These are phyloP conservation scores for Miltochrista miniata DNA, from an alignment of 2,888 invertebrate species.

Conservation along the genomic window DNA sequence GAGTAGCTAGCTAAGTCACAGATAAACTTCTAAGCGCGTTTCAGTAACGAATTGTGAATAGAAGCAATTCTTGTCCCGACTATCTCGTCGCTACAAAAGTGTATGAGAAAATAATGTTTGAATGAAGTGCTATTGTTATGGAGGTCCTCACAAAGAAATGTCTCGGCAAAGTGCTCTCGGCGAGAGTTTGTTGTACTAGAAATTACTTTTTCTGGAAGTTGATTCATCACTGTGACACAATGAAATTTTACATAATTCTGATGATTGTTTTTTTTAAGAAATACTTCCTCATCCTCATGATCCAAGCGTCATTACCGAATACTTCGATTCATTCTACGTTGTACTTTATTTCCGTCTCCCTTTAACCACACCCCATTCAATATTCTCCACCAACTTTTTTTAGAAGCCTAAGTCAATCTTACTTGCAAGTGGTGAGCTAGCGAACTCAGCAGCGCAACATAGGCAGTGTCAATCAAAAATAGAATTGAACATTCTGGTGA, in stretches of 20 bases:
- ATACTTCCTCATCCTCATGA: conserved; percentile 6
- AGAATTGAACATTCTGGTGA: too few relatives aligned
- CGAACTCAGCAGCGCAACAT: too few relatives aligned
- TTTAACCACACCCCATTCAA: too few relatives aligned
- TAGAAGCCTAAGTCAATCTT: too few relatives aligned
- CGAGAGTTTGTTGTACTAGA: conserved; percentile 45
- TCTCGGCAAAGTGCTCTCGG: conserved; percentile 47
- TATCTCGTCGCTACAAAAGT: conserved; percentile 50
- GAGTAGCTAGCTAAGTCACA: conserved; percentile 15
- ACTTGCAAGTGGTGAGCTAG: too few relatives aligned
- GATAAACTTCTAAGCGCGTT: conserved; percentile 40
- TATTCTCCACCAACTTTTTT: too few relatives aligned
- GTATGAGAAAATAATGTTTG: conserved; percentile 63
- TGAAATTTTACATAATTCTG: conserved; percentile 18
- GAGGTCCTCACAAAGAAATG: conserved; percentile 51
- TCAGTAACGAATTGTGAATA: conserved; percentile 57
- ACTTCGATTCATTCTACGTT: too few relatives aligned
- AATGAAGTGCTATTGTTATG: conserved; percentile 62
- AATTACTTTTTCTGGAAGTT: conserved; percentile 50
- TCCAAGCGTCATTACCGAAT: too few relatives aligned
- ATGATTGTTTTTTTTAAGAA: not conserved
- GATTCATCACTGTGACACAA: conserved; percentile 23
- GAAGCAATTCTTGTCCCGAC: conserved; percentile 53
- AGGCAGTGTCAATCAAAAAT: too few relatives aligned
- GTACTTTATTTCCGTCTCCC: too few relatives aligned